Evolutionary conservation across 92 coral and sea anemone genomes (phyloP), one percentile per base, ranked within the genome.

Genomic region (Phymanthus crucifer): DNA sequence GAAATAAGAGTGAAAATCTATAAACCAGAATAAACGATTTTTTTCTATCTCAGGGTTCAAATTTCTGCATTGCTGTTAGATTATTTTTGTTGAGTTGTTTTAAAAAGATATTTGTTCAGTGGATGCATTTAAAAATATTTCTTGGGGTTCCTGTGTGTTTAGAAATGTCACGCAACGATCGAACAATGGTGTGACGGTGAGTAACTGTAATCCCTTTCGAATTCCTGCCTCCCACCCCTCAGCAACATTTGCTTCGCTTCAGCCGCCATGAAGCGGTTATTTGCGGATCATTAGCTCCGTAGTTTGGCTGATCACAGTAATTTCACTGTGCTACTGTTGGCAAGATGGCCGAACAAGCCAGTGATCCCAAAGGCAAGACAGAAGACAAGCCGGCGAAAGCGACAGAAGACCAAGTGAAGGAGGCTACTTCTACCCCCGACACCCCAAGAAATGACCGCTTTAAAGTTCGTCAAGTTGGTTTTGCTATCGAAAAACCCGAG

Each of bases 401-500:
- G 3, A 14, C 34, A 56, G 50, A 75, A 17, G 66, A 12, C 37
- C 34, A 76, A 61, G 66, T 23, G 50, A 76, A 54, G 11, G 40
- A 52, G n/a, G n/a, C n/a, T n/a, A n/a, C 26, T 52, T 48, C 50
- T 2, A 27, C n/a, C 1, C 45, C 54, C 37, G 35, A 35, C 56
- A 40, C 81, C 76, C 64, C 7, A 21, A 54, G 64, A 50, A 80
- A 80, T 50, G 84, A 80, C 56, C 77, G 84, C 24, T 80, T 80
- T 40, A 29, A 40, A 17, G 84, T 80, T 37, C 84, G 84, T 13
- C 84, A 80, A 71, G 84, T 80, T 38, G 72, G 74, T 13, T 80
- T 80, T 27, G 8, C 32, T 47, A 40, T n/a, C n/a, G n/a, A n/a
- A n/a, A n/a, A 61, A n/a, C 35, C 38, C 10, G 71, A 77, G 64